Evolutionary conservation across 2,888 invertebrate genomes (phyloP), one percentile per base, ranked within the genome.

Genomic region (Brachylomia viminalis): DNA sequence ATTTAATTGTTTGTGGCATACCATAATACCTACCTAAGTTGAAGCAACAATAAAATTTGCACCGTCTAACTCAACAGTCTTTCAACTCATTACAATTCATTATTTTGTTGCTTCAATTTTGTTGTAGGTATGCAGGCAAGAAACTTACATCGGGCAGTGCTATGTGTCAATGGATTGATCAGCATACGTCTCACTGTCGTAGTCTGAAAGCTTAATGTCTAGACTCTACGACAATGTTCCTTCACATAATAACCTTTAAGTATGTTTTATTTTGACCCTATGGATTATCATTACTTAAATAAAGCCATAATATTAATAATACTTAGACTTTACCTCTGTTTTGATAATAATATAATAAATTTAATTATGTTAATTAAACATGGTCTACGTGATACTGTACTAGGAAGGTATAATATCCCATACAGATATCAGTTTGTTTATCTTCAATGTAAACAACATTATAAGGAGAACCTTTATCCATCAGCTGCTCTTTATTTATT

Each of bases 401-500:
- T 72, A 56, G 77, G 47, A 79, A 72, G 33, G 66, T 83, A 70
- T 72, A 38, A 70, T 72, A 38, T 72, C 56, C 52, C 33, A 68
- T 72, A 62, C n/a, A 27, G 42, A 49, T 67, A 77, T 38, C 38
- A 59, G 23, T 74, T 74, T 75, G 59, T 75, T 78, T 78, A 79
- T 71, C 66, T 71, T 45, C 33, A 68, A 77, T 65, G 58, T 84
- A 72, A 85, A 87, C 82, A 78, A 76, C 64, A 58, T 70, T 52
- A 65, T n/a, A 38, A 27, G 11, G 64, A 77, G 56, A 70, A 52
- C 59, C 52, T 77, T 62, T 72, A 56, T 64, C 72, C 76, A 71
- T 75, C 77, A 87, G 83, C 77, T 79, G 81, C 64, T 81, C n/a
- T 73, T 72, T 75, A 77, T 73, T 85, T 77, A 83, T 72, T 76